A percentile compares a stretch with the other conserved stretches of the same genome.
These are phyloP conservation scores for Gobiocypris rarus DNA, from an alignment of 2,113 vertebrate species.

Conservation along the genomic window DNA sequence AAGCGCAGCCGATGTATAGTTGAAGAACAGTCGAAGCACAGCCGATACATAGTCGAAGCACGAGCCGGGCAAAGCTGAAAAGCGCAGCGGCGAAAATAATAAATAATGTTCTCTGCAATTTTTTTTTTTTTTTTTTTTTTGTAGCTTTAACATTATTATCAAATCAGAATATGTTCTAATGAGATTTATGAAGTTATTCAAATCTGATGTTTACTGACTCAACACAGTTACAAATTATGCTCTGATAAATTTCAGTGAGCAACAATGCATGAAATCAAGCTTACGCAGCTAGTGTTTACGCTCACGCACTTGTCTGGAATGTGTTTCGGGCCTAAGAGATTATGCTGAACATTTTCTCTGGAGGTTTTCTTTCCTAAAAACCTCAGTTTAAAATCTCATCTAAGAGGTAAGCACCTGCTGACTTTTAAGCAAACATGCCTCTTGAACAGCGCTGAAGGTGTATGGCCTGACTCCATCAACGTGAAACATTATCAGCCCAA, in stretches of 20 bases:
- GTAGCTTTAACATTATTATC: not conserved
- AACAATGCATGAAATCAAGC: not conserved
- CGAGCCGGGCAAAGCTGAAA: too few species aligned
- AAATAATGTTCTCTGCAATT: too few species aligned
- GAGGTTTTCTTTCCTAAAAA: not conserved
- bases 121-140: too few species aligned
- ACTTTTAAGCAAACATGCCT: slow-evolving; percentile 1
- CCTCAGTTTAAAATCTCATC: slow-evolving; percentile 36
- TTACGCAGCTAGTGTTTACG: not conserved
- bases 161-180: not conserved
- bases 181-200: not conserved
- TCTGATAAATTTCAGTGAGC: not conserved
- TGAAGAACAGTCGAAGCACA: too few species aligned
- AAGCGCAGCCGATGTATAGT: too few species aligned
- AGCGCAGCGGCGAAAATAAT: too few species aligned
- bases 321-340: slow-evolving; percentile 8
- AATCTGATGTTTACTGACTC: not conserved
- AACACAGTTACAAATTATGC: not conserved
- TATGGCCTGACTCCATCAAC: slow-evolving; percentile 25
- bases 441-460: not conserved
- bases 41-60: too few species aligned
- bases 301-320: slow-evolving; percentile 1
- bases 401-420: slow-evolving; percentile 36
- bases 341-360: not conserved
- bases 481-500: slow-evolving; percentile 39